A percentile compares a stretch with the other conserved stretches of the same genome.
These are phyloP conservation scores for Propsilocerus akamusi DNA, from an alignment of 1,140 invertebrate genomes.

Conservation along the genomic window DNA sequence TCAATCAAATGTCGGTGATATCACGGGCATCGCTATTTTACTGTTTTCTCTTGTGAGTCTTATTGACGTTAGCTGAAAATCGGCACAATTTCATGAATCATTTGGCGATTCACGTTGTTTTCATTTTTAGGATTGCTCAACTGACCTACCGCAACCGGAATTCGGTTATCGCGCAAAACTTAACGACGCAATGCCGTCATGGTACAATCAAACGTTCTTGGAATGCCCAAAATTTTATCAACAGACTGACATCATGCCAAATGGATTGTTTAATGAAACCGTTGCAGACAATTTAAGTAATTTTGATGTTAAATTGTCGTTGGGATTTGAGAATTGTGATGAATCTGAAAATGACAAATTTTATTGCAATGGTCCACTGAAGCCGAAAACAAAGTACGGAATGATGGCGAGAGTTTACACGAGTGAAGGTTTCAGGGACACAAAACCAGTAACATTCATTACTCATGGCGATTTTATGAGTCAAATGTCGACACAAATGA, in stretches of 20 bases:
- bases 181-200: not conserved
- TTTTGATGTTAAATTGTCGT: not conserved
- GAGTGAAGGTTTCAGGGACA: not conserved
- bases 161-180: not conserved
- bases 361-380: not conserved
- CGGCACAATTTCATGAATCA: not conserved
- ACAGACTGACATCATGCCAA: not conserved
- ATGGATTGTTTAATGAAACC: not conserved
- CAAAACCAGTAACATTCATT: not conserved
- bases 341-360: not conserved
- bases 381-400: not conserved
- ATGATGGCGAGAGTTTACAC: not conserved
- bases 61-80: too few relatives aligned
- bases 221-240: not conserved
- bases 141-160: not conserved
- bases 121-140: not conserved
- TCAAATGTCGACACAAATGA: too few relatives aligned
- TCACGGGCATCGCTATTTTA: not conserved
- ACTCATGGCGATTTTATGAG: not conserved
- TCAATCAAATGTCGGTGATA: not conserved
- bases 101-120: not conserved
- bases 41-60: not conserved
- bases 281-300: not conserved
- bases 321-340: not conserved
- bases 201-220: not conserved